Percentiles rank a stretch among this genome's conserved stretches.
Evolutionary conservation across 2,113 vertebrate species (phyloP).

Genomic region (Prietella phreatophila): DNA sequence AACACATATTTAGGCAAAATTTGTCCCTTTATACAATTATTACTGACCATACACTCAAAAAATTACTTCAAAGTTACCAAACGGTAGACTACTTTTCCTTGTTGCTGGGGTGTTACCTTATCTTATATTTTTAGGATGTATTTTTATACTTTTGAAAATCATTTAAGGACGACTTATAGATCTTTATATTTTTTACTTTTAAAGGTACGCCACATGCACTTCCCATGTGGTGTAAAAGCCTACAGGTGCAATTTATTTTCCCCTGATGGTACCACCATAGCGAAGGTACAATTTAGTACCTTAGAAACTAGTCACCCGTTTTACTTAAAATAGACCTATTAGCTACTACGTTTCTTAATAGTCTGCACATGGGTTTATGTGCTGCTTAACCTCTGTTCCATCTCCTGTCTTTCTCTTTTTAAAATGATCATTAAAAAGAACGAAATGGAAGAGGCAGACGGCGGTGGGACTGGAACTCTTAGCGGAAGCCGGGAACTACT

Average conservation of each 20-base stretch:
- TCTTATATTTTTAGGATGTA: not conserved
- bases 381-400: not conserved
- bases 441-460: slow-evolving; percentile 97
- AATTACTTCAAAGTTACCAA: not conserved
- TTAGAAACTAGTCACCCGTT: not conserved
- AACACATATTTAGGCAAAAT: not conserved
- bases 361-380: not conserved
- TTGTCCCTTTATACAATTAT: not conserved
- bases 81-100: not conserved
- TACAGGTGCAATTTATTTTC: not conserved
- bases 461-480: slow-evolving; percentile 93
- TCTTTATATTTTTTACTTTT: not conserved
- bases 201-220: not conserved
- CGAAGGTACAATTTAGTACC: not conserved
- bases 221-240: not conserved
- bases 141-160: not conserved
- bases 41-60: not conserved
- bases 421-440: slow-evolving; percentile 63
- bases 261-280: not conserved
- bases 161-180: not conserved
- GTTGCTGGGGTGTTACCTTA: too few relatives aligned
- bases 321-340: not conserved
- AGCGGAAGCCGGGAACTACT: slow-evolving; percentile 95
- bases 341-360: not conserved
- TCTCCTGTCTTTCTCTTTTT: not conserved